Percentiles rank a stretch among this genome's conserved stretches.
Conservation (phyloP, 1,140 invertebrate species). For the Holotrichia oblita region DNA sequence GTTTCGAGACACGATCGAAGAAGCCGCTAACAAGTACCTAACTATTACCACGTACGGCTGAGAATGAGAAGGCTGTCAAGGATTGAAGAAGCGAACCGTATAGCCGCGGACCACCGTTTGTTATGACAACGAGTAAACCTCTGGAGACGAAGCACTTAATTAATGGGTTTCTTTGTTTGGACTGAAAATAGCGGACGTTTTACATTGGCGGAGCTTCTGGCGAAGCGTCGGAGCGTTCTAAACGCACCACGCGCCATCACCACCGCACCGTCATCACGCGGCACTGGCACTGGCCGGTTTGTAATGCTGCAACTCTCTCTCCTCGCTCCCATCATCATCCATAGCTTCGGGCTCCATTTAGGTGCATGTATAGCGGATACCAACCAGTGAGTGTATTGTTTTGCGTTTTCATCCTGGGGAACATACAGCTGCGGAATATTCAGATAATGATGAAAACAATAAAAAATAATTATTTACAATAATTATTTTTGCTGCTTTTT, state of each 20-base stretch:
- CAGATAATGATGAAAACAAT: too few species aligned
- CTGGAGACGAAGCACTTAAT: slow-evolving; percentile 52
- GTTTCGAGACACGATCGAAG: background rate
- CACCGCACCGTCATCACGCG: background rate
- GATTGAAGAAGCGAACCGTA: background rate
- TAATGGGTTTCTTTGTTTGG: slow-evolving; percentile 52
- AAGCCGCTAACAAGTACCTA: too few species aligned
- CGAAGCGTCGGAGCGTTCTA: slow-evolving; percentile 37
- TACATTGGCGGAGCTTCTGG: slow-evolving; percentile 42
- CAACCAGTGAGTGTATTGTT: too few species aligned
- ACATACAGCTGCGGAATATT: too few species aligned
- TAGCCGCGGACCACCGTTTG: slow-evolving; percentile 46
- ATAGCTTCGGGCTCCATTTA: background rate
- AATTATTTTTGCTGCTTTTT: too few species aligned
- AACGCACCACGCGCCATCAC: slow-evolving; percentile 14
- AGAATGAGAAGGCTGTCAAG: background rate
- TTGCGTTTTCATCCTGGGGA: too few species aligned
- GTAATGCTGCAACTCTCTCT: too few species aligned
- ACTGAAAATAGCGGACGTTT: slow-evolving; percentile 49
- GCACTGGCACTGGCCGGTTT: too few species aligned
- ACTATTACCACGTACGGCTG: too few species aligned
- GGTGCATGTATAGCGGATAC: too few species aligned
- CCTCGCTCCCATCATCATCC: background rate
- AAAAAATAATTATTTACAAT: too few species aligned
- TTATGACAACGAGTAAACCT: slow-evolving; percentile 51